Base-by-base conservation (phyloP, 1,140 invertebrate genomes). In the Ostrea denselamellosa region DNA sequence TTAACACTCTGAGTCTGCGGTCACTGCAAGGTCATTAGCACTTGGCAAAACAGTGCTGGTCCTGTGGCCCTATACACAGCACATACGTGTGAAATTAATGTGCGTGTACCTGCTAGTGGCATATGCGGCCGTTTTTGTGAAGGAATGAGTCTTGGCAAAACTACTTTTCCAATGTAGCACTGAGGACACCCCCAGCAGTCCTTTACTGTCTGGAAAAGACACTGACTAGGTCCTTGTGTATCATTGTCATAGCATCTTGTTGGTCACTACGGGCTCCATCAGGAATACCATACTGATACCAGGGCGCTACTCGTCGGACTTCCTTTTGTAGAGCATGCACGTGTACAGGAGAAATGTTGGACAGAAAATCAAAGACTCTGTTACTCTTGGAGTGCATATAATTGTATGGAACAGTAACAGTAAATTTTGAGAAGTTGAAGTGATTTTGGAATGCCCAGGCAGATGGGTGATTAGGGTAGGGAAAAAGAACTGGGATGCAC, bases 401-500 rank as follows among this genome's bases (percentile, higher is more conserved):
- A 22, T 86, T 34, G 22, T 86, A 62, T 14, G 87, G 71, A n/a
- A 92, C 83, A 7, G 88, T 91, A 25, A 92, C 86, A 0, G 90
- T 90, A 65, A 93, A 92, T 54, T 89, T 62, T 8, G 44, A 86
- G 81, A 92, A 92, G 53, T 91, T 81, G 12, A 92, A 25, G 53
- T 53, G 22, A 8, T 81, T 28, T 62, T 90, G 65, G 83, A 92
- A 93, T 56, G 92, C 90, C 86, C 89, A 92, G 19, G 52, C 84
- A n/a, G 90, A 83, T n/a, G 58, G 17, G 19, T 71, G 25, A 17
- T 86, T 56, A 8, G 82, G 71, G 82, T 85, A 85, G 8, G 83
- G 83, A 62, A 93, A 93, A 14, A 93, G 82, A 44, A 93, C 91
- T 0, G 93, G 93, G 14, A 93, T 92, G 85, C 93, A 93, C 12